Evolutionary conservation across 2,113 vertebrate genomes (phyloP).

Genomic region (Carettochelys insculpta): DNA sequence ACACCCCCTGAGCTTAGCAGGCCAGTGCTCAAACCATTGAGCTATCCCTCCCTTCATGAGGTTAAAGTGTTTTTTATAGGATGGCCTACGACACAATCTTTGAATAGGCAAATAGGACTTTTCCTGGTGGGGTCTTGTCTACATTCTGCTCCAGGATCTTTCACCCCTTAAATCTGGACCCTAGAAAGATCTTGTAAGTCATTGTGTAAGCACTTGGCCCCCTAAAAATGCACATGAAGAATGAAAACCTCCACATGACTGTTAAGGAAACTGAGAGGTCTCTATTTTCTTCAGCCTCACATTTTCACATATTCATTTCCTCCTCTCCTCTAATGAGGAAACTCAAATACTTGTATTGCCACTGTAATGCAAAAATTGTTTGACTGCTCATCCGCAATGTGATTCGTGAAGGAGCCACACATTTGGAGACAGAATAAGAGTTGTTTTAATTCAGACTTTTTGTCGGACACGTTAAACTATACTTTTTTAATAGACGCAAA

Average conservation of each 20-base stretch:
- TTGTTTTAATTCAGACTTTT: not conserved
- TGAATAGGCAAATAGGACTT: too few species aligned
- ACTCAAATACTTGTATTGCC: not conserved
- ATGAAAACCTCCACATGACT: not conserved
- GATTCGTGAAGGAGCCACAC: not conserved
- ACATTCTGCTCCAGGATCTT: not conserved
- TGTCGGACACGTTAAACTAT: not conserved
- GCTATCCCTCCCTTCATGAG: too few species aligned
- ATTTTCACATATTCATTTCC: not conserved
- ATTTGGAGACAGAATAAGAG: not conserved
- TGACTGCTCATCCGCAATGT: fast-evolving
- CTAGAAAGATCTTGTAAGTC: fast-evolving
- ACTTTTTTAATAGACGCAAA: not conserved
- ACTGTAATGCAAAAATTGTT: fast-evolving
- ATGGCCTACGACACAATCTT: too few species aligned
- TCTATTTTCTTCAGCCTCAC: not conserved
- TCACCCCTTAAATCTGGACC: not conserved
- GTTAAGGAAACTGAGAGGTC: fast-evolving
- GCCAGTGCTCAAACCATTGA: too few species aligned
- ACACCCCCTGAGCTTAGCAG: too few species aligned
- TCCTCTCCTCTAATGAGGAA: not conserved
- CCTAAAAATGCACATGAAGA: not conserved
- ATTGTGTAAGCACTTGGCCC: not conserved
- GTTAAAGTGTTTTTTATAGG: too few species aligned
- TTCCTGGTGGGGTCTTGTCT: not conserved